A percentile compares a stretch with the other conserved stretches of the same genome.
phyloP scores from a whole-genome alignment of 2,888 invertebrate genomes.

The Ormyrus thymus region DNA sequence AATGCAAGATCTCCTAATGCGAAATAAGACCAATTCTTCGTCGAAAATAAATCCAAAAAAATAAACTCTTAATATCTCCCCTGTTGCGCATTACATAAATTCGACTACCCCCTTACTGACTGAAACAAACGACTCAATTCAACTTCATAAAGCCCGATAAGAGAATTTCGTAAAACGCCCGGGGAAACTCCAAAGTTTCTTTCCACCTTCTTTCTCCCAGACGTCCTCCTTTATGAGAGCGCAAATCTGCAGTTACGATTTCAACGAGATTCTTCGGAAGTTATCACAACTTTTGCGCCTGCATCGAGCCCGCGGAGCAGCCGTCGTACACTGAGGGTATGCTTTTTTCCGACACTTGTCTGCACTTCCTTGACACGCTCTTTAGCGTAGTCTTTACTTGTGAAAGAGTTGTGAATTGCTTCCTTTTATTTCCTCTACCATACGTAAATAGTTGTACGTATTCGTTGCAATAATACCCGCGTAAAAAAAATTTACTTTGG shows the following conservation, averaged over 20 bases:
- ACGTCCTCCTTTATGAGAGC: background rate
- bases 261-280: conserved; percentile 12
- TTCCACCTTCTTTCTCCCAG: background rate
- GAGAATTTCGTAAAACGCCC: conserved; percentile 44
- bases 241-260: conserved; percentile 7
- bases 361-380: background rate
- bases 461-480: no score
- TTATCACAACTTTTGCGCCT: conserved; percentile 17
- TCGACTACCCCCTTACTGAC: conserved; percentile 4
- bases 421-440: no score
- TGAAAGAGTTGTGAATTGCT: no score
- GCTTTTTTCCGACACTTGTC: conserved; percentile 12
- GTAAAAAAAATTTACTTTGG: no score
- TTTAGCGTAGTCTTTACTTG: no score
- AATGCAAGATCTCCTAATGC: background rate
- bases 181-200: conserved; percentile 14
- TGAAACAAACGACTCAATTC: conserved; percentile 47
- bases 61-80: conserved; percentile 45
- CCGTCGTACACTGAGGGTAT: background rate
- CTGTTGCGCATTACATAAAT: conserved; percentile 42
- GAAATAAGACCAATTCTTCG: background rate
- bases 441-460: no score
- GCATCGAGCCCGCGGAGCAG: conserved; percentile 7
- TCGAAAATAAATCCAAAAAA: conserved; percentile 37
- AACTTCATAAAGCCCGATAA: conserved; percentile 38